Conservation (phyloP, 2,113 vertebrate genomes). For the Climacteris rufus region DNA sequence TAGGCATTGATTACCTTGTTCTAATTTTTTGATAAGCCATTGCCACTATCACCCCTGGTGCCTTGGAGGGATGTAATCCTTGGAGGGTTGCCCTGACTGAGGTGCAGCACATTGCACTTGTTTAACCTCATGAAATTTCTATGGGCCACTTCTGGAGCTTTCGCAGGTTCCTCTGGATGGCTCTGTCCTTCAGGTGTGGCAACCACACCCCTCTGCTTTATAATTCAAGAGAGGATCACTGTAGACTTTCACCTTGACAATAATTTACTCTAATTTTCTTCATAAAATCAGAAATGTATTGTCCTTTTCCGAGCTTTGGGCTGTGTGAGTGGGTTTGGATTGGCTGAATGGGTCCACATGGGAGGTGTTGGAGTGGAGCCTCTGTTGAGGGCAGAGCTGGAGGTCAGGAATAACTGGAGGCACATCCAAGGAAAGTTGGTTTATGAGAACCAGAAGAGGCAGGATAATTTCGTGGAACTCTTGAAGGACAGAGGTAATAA, state of each 20-base stretch:
- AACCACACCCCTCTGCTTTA: neutral
- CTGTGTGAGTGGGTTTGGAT: neutral
- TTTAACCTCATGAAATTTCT: neutral
- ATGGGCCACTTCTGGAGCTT: too few species aligned
- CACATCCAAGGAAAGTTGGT: neutral
- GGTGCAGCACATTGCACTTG: too few species aligned
- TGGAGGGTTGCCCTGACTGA: neutral
- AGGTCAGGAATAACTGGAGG: neutral
- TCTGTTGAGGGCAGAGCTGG: accelerated
- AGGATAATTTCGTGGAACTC: neutral
- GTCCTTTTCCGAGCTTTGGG: neutral
- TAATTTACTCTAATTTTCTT: neutral
- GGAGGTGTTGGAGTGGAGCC: neutral
- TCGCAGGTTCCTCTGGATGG: neutral
- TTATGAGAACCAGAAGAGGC: neutral
- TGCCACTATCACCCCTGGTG: neutral
- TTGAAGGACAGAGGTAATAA: neutral
- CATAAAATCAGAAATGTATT: neutral
- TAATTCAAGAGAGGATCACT: neutral
- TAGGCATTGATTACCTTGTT: neutral
- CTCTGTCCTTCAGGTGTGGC: neutral
- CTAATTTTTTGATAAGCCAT: neutral
- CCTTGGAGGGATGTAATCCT: neutral
- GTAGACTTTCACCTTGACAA: neutral
- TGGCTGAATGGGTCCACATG: neutral